Conservation (phyloP, 2,113 vertebrate species). For the Odontophorus gujanensis region DNA sequence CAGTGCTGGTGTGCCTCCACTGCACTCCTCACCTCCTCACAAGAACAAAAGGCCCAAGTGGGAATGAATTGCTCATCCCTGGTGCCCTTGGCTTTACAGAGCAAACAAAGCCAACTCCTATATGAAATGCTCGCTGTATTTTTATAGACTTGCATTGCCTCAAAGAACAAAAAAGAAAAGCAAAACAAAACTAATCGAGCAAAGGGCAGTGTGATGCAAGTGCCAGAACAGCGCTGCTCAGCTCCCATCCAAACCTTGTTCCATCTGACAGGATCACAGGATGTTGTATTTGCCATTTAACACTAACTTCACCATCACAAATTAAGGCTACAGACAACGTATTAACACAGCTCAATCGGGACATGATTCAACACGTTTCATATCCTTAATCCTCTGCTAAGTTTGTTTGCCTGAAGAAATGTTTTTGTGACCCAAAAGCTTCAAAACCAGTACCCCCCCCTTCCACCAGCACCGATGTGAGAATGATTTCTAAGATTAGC, state of each 20-base stretch:
- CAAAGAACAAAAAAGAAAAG: background rate
- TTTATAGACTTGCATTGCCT: background rate
- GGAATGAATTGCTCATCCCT: background rate
- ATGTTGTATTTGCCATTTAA: background rate
- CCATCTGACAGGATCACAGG: background rate
- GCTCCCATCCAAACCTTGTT: background rate
- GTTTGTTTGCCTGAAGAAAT: background rate
- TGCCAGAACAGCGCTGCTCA: background rate
- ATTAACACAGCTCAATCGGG: background rate
- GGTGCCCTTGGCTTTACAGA: background rate
- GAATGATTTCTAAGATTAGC: background rate
- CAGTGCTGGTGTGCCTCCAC: too few relatives aligned
- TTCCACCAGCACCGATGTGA: background rate
- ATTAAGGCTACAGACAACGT: rapidly evolving
- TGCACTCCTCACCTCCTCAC: background rate
- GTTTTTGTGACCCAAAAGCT: rapidly evolving
- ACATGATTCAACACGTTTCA: background rate
- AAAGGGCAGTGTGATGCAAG: background rate
- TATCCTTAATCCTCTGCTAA: background rate
- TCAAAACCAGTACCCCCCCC: background rate
- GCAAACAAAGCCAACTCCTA: background rate
- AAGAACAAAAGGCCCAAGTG: background rate
- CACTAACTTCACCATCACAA: background rate
- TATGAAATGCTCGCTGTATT: background rate
- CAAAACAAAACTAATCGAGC: background rate